Conservation (phyloP, 1,140 invertebrate genomes). For the Diabrotica undecimpunctata region DNA sequence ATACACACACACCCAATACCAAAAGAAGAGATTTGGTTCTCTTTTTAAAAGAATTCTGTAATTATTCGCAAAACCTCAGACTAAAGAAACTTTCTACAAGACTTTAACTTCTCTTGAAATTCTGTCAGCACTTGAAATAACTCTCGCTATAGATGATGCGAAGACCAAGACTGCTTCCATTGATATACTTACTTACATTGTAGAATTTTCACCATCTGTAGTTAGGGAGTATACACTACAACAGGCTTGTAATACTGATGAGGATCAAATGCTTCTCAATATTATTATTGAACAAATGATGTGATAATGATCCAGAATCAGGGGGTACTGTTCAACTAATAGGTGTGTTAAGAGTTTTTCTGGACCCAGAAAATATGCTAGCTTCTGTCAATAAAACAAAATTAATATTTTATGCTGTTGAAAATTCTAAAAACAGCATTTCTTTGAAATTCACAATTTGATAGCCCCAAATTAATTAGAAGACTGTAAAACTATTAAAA, state of each 20-base stretch:
- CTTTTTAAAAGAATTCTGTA: slow-evolving; percentile 99
- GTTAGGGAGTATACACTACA: slow-evolving; percentile 95
- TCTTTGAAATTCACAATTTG: no score
- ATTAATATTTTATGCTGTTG: slow-evolving; percentile 16
- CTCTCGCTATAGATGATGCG: slow-evolving; percentile 86
- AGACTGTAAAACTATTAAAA: no score
- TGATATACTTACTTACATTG: slow-evolving; percentile 96
- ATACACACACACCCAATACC: slow-evolving; percentile 76
- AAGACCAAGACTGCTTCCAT: slow-evolving; percentile 94
- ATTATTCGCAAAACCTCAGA: slow-evolving; percentile 97
- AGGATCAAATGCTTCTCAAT: slow-evolving; percentile 92
- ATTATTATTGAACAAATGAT: slow-evolving; percentile 97
- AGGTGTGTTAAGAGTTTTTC: slow-evolving; percentile 85
- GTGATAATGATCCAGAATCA: slow-evolving; percentile 81
- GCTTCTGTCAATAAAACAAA: slow-evolving; percentile 90
- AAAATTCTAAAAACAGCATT: no score
- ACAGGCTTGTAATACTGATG: slow-evolving; percentile 83
- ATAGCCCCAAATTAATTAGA: no score
- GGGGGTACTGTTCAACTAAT: slow-evolving; percentile 94
- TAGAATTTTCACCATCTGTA: slow-evolving; percentile 96
- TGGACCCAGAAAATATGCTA: slow-evolving; percentile 99
- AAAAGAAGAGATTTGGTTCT: slow-evolving; percentile 92
- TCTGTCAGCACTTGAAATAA: slow-evolving; percentile 90
- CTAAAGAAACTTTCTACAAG: slow-evolving; percentile 96
- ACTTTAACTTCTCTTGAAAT: slow-evolving; percentile 91